Evolutionary conservation across 2,888 invertebrate species (phyloP).

Genomic region (Nipponacmea schrenckii): DNA sequence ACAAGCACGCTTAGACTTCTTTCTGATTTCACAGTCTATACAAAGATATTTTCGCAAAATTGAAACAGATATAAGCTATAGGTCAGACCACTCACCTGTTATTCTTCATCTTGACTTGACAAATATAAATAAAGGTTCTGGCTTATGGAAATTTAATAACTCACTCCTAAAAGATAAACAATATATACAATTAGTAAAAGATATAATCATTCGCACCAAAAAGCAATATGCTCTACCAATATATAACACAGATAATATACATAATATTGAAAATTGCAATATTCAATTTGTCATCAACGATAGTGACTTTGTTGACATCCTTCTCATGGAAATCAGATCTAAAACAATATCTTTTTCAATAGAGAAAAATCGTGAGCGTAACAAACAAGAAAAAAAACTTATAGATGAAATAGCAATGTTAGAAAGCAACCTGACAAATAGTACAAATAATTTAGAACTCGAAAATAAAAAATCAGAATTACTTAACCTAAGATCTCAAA

Average conservation of each 20-base stretch:
- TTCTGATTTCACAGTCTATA: too few relatives aligned
- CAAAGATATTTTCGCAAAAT: too few relatives aligned
- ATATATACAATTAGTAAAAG: conserved; percentile 12
- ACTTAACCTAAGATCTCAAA: conserved; percentile 3
- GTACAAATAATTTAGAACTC: too few relatives aligned
- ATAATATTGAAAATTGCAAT: conserved; percentile 2
- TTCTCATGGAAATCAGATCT: conserved; percentile 1
- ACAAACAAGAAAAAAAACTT: neutral
- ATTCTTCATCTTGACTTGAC: neutral
- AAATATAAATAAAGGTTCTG: conserved; percentile 12
- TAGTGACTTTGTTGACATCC: conserved; percentile 18
- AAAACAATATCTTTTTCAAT: conserved; percentile 13
- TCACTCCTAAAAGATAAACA: conserved; percentile 17
- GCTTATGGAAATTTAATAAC: conserved; percentile 23
- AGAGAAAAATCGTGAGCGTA: neutral
- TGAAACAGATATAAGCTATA: conserved; percentile 8
- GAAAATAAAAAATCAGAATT: too few relatives aligned
- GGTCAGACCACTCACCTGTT: conserved; percentile 9
- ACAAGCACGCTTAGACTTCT: too few relatives aligned
- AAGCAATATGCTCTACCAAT: conserved; percentile 13
- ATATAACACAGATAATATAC: conserved; percentile 13
- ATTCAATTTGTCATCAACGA: conserved; percentile 19
- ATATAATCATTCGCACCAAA: conserved; percentile 1
- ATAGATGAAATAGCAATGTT: neutral
- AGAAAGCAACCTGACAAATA: too few relatives aligned